Evolutionary conservation across 2,113 vertebrate genomes (phyloP).

Genomic region (Willisornis vidua): DNA sequence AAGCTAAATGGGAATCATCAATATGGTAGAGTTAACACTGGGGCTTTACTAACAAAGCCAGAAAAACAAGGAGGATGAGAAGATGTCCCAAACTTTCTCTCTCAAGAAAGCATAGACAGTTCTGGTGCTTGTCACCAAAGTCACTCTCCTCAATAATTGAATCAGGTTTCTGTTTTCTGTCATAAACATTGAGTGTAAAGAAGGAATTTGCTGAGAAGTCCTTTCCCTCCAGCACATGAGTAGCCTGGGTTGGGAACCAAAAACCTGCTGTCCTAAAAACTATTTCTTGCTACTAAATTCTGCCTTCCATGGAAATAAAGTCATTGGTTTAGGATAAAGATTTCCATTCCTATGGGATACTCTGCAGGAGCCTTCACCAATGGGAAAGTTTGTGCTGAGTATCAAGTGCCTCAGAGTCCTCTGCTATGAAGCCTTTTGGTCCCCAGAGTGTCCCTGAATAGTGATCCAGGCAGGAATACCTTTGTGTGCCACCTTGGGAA

Average conservation of each 20-base stretch:
- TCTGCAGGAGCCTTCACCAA: not conserved
- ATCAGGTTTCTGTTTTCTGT: not conserved
- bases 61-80: not conserved
- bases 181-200: not conserved
- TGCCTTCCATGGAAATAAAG: not conserved
- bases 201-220: not conserved
- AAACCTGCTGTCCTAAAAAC: not conserved
- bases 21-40: not conserved
- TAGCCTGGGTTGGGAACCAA: not conserved
- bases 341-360: not conserved
- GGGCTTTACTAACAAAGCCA: not conserved
- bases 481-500: not conserved
- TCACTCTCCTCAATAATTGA: not conserved
- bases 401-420: not conserved
- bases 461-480: not conserved
- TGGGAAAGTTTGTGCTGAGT: not conserved
- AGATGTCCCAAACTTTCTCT: not conserved
- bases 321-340: not conserved
- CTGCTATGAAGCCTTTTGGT: not conserved
- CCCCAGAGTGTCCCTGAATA: not conserved
- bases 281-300: not conserved
- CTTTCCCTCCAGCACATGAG: not conserved
- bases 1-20: not conserved
- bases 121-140: not conserved
- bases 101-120: not conserved